phyloP scores from a whole-genome alignment of 2,113 vertebrate species.

The Fregetta grallaria region DNA sequence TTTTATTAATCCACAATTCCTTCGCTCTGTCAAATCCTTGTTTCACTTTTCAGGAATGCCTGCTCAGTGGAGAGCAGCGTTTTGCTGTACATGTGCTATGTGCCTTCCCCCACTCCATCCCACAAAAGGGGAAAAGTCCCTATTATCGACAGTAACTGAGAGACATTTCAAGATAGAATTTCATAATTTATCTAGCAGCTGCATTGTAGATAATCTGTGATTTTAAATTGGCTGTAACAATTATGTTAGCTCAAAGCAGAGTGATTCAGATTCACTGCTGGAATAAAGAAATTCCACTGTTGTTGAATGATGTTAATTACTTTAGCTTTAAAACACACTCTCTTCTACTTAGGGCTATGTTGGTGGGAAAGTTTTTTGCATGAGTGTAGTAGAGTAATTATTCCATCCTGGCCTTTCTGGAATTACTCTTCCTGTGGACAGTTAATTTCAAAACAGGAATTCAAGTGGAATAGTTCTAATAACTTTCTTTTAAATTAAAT shows the following conservation, averaged over 20 bases:
- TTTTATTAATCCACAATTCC: neutral
- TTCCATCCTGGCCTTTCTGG: neutral
- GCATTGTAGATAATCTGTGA: neutral
- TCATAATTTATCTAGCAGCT: neutral
- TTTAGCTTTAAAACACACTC: neutral
- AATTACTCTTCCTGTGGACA: neutral
- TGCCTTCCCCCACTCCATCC: neutral
- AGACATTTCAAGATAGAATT: neutral
- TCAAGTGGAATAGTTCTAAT: neutral
- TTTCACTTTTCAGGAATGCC: neutral
- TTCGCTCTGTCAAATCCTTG: neutral
- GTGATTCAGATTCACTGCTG: neutral
- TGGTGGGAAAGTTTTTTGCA: neutral
- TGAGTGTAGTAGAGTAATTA: neutral
- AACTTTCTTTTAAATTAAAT: neutral
- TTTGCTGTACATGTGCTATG: fast-evolving
- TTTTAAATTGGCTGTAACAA: neutral
- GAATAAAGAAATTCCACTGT: neutral
- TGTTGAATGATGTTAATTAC: neutral
- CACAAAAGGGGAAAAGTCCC: neutral
- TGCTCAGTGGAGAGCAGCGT: neutral
- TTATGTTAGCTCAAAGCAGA: neutral
- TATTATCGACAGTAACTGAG: neutral
- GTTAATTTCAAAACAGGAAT: neutral
- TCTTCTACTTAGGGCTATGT: neutral